Evolutionary conservation across 2,888 invertebrate species (phyloP).

Genomic region (Metellina segmentata): DNA sequence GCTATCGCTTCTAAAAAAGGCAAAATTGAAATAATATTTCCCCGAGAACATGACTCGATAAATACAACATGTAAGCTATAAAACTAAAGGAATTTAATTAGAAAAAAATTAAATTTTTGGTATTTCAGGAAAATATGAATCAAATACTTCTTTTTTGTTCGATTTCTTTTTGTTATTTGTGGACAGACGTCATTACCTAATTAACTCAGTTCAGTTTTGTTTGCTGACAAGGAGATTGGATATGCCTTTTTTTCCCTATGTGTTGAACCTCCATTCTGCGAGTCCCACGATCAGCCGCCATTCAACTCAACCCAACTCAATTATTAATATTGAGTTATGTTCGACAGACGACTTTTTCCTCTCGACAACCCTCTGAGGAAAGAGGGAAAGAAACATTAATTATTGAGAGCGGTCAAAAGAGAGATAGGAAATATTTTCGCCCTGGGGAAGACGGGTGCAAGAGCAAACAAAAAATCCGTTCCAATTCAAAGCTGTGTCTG

Average conservation of each 20-base stretch:
- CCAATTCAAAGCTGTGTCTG: too few relatives aligned
- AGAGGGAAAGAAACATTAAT: conserved; percentile 49
- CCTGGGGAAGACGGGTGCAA: background rate
- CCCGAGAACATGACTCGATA: too few relatives aligned
- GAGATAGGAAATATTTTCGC: conserved; percentile 29
- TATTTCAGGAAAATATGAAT: too few relatives aligned
- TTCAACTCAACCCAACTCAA: conserved; percentile 69
- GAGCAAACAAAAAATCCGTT: too few relatives aligned
- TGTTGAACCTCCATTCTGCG: background rate
- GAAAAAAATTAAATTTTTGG: too few relatives aligned
- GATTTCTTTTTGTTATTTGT: background rate
- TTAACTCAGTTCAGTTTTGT: conserved; percentile 62
- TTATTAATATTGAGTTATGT: conserved; percentile 75
- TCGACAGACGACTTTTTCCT: conserved; percentile 28
- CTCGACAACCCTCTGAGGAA: conserved; percentile 20
- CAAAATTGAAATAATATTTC: too few relatives aligned
- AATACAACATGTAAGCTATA: too few relatives aligned
- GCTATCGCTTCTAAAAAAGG: too few relatives aligned
- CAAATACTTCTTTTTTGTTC: too few relatives aligned
- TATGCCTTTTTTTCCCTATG: background rate
- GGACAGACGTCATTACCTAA: conserved; percentile 46
- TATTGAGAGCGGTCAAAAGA: conserved; percentile 66
- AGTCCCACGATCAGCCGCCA: background rate
- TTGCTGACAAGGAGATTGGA: conserved; percentile 30
- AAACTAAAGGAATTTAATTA: too few relatives aligned